Percentiles rank a stretch among this genome's conserved stretches.
These are phyloP conservation scores for Aepyceros melampus DNA, from an alignment of 2,113 vertebrate genomes.

Conservation along the genomic window DNA sequence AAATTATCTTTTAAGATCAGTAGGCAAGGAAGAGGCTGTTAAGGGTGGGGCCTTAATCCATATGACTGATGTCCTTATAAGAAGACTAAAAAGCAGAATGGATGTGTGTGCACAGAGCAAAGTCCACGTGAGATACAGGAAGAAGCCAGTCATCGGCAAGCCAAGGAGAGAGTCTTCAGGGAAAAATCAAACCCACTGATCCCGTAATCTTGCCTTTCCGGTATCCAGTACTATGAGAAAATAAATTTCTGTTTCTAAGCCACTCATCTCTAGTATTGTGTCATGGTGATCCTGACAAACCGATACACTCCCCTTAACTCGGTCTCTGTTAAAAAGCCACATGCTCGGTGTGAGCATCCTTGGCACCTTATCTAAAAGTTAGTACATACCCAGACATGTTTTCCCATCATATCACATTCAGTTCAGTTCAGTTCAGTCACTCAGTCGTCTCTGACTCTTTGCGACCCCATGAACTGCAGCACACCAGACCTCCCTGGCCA, in stretches of 20 bases:
- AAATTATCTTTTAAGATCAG: neutral
- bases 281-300: neutral
- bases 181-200: neutral
- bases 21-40: neutral
- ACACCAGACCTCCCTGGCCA: neutral
- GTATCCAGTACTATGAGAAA: neutral
- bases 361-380: neutral
- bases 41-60: neutral
- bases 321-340: neutral
- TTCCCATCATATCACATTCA: neutral
- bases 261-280: neutral
- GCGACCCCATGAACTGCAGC: fast-evolving
- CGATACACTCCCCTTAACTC: neutral
- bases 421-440: neutral
- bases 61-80: neutral
- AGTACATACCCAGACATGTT: neutral
- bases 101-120: neutral
- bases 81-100: neutral
- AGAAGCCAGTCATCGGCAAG: neutral
- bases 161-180: neutral
- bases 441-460: neutral
- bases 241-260: neutral
- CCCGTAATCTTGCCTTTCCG: neutral
- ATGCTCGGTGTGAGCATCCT: neutral
- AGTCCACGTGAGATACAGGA: neutral